Conservation (phyloP, 1,140 invertebrate genomes). For the Geopemphigus sp. region DNA sequence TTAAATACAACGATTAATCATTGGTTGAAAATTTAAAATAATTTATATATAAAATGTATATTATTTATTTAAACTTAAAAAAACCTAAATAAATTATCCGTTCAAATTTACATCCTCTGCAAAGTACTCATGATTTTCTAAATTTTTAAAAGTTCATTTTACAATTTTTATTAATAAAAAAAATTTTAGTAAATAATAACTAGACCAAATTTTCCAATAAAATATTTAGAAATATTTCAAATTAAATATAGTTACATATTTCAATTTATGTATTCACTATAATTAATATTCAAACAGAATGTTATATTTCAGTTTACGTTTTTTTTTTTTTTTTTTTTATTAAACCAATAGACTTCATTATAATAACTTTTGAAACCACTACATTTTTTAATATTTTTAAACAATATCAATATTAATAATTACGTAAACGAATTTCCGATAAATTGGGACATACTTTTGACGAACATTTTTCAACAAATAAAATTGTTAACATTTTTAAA, state of each 20-base stretch:
- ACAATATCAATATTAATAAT: slow-evolving; percentile 5
- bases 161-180: neutral
- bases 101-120: no score
- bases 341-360: neutral
- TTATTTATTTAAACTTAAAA: no score
- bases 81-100: no score
- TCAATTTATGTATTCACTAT: neutral
- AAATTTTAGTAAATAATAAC: slow-evolving; percentile 8
- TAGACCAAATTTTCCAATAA: neutral
- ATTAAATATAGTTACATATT: slow-evolving; percentile 37
- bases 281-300: neutral
- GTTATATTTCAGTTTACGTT: neutral
- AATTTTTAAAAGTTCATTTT: neutral
- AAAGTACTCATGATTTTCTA: no score
- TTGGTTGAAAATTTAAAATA: no score
- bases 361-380: slow-evolving; percentile 10
- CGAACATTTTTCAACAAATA: slow-evolving; percentile 11
- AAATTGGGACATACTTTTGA: neutral
- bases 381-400: neutral
- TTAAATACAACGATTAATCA: no score
- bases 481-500: no score
- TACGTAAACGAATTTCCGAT: neutral
- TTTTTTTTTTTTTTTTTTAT: no score
- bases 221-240: neutral
- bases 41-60: no score